Percentiles rank a stretch among this genome's conserved stretches.
Conservation (phyloP, 2,888 invertebrate genomes). For the Harpalus rufipes region DNA sequence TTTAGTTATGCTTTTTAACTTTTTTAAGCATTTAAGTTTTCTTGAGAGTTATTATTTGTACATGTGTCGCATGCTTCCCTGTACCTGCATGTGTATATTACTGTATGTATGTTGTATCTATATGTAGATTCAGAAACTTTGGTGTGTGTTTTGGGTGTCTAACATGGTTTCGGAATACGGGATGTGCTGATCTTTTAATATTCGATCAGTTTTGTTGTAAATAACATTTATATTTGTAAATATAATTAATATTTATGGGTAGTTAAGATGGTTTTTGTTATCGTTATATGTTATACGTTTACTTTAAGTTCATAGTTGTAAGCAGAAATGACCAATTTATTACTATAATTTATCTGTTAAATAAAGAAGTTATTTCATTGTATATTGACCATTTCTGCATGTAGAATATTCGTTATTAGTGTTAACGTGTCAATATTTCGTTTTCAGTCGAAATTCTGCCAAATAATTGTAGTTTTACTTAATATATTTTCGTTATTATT, state of each 20-base stretch:
- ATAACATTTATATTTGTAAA: conserved; percentile 8
- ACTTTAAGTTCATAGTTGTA: background rate
- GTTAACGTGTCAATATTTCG: conserved; percentile 5
- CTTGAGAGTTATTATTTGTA: conserved; percentile 7
- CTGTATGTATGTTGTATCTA: conserved; percentile 22
- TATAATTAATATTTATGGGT: background rate
- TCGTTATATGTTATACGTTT: background rate
- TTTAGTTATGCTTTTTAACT: conserved; percentile 12
- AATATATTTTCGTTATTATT: conserved; percentile 59
- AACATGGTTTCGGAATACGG: conserved; percentile 62
- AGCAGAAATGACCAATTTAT: background rate
- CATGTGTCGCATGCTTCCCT: conserved; percentile 64
- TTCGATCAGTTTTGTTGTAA: conserved; percentile 25
- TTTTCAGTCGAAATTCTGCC: conserved; percentile 37
- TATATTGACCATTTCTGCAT: conserved; percentile 13
- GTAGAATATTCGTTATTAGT: conserved; percentile 7
- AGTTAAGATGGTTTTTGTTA: background rate
- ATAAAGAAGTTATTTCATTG: background rate
- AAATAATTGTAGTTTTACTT: conserved; percentile 38
- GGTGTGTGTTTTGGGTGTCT: conserved; percentile 28
- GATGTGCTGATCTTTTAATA: conserved; percentile 43
- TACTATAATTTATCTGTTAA: too few species aligned
- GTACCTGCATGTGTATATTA: conserved; percentile 65
- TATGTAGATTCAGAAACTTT: conserved; percentile 26
- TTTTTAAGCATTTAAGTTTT: background rate